Base-by-base conservation (phyloP, 2,888 invertebrate species). In the Anaspis maculata region DNA sequence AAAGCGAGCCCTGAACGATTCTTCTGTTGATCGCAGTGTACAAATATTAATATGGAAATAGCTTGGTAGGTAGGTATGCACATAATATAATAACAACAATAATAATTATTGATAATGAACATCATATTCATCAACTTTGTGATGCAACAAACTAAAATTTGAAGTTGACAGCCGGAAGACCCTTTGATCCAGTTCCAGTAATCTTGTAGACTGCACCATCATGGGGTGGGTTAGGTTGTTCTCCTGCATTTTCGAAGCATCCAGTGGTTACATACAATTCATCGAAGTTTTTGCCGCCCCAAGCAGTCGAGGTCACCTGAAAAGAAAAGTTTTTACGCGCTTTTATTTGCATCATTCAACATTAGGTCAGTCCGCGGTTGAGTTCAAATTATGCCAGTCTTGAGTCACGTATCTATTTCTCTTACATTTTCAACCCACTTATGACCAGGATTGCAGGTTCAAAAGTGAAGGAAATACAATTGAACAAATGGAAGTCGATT, bases 191-290 rank as follows among this genome's bases (percentile, higher is more conserved):
- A 2, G 76, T 62, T 0, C 75, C 76, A 1, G 73, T 74, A 25
- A 81, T 59, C 44, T 67, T 67, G 61, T 76, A 81, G 26, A 74
- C 70, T 39, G 71, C 63, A 3, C 82, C 81, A 57, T 53, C 67
- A 27, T 71, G 69, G 1, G 77, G 73, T 1, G 50, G 45, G 3
- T 73, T 70, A 12, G 42, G 54, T 48, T 67, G 69, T 19, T 62
- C 57, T 0, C 70, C 72, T 0, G 56, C 55, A 2, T 72, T 59
- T 48, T 69, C 56, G 59, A 73, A 64, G 44, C 63, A 61, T 1
- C 79, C 79, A 0, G 76, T 71, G 2, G 85, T 85, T 25, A 83
- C 83, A 59, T 71, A 86, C 34, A 86, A 62, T 39, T 73, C 72
- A 48, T 80, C 80, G 33, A 79, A 62, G 44, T 70, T 66, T 3